Conservation (phyloP, 2,888 invertebrate species). For the Hydropsyche betteni region DNA sequence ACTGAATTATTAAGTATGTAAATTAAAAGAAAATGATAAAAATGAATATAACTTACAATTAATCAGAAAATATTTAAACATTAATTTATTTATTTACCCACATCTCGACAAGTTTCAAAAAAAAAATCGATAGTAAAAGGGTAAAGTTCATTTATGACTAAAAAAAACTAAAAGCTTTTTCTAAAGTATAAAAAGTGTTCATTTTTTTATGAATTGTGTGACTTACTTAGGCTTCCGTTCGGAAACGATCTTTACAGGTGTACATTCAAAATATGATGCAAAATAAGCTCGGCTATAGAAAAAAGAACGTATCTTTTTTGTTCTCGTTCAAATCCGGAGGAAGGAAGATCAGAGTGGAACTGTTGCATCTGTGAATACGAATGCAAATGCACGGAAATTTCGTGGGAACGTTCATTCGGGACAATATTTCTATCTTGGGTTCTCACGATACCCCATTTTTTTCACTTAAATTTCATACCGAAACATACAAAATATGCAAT, state of each 20-base stretch:
- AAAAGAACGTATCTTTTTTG: slow-evolving; percentile 21
- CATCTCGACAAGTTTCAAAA: too few relatives aligned
- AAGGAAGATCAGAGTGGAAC: slow-evolving; percentile 30
- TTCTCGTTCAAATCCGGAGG: slow-evolving; percentile 15
- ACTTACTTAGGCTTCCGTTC: too few relatives aligned
- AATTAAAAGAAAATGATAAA: too few relatives aligned
- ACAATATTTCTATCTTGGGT: slow-evolving; percentile 22
- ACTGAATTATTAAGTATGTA: too few relatives aligned
- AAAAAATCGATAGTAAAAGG: too few relatives aligned
- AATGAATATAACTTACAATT: too few relatives aligned
- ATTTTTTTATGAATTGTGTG: too few relatives aligned
- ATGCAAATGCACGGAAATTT: slow-evolving; percentile 4
- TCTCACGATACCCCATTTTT: slow-evolving; percentile 39
- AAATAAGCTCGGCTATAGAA: not conserved
- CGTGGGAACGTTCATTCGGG: slow-evolving; percentile 27
- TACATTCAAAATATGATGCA: slow-evolving; percentile 17
- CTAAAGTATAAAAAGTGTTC: too few relatives aligned
- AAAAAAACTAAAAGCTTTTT: too few relatives aligned
- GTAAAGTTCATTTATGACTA: too few relatives aligned
- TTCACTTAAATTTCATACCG: slow-evolving; percentile 1
- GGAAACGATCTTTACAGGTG: not conserved
- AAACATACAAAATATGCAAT: slow-evolving; percentile 35
- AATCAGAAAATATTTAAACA: too few relatives aligned
- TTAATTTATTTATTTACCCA: too few relatives aligned
- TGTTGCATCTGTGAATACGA: slow-evolving; percentile 18